These are phyloP conservation scores for Psittacula cyanocephala DNA, from an alignment of 2,113 vertebrate species.

Conservation along the genomic window DNA sequence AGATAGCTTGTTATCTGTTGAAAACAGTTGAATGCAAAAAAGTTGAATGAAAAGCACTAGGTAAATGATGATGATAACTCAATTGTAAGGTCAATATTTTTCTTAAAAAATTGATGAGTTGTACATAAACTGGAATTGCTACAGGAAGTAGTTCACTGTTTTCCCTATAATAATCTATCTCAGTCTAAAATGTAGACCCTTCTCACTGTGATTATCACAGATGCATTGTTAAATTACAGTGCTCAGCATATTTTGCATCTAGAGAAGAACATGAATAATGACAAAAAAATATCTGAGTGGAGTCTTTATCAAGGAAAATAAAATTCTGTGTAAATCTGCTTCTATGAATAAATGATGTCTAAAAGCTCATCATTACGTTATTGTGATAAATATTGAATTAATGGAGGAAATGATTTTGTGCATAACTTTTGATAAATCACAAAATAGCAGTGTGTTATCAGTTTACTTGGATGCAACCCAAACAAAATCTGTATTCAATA, in stretches of 20 bases:
- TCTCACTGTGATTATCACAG: background rate
- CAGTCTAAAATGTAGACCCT: background rate
- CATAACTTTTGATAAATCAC: background rate
- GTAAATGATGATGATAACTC: background rate
- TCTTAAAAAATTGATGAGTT: background rate
- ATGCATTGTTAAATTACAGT: background rate
- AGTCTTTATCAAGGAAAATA: background rate
- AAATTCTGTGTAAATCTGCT: background rate
- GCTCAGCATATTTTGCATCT: background rate
- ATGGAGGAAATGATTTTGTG: background rate
- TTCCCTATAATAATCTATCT: background rate
- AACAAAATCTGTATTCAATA: background rate
- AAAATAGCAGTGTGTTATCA: background rate
- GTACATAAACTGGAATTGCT: background rate
- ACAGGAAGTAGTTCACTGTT: background rate
- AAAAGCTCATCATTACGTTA: slow-evolving; percentile 1
- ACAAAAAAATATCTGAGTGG: background rate
- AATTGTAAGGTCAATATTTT: background rate
- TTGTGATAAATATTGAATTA: slow-evolving; percentile 34
- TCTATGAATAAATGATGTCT: background rate
- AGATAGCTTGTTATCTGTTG: background rate
- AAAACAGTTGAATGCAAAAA: background rate
- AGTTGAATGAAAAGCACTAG: background rate
- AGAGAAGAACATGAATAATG: background rate
- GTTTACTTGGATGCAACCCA: background rate